Evolutionary conservation across 1,140 invertebrate genomes (phyloP).

Genomic region (Zaprionus tsacasi): DNA sequence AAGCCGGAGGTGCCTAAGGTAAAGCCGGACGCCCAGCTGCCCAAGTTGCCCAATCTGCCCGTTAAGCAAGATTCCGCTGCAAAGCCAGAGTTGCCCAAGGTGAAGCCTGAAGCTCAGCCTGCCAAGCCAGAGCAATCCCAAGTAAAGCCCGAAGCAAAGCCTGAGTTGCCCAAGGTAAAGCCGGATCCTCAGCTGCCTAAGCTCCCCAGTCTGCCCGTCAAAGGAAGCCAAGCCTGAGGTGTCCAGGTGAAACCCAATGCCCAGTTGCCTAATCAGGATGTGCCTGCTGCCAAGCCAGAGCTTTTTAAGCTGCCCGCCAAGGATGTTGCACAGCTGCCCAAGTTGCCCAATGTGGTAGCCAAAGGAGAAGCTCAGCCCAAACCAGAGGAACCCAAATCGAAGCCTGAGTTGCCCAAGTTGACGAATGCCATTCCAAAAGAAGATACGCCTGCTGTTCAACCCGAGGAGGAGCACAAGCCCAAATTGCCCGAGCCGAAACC

Average conservation of each 20-base stretch:
- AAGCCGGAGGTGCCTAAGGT: not conserved
- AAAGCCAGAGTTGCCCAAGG: not conserved
- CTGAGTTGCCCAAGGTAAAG: not conserved
- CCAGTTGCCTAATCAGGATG: not conserved
- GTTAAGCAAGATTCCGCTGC: not conserved
- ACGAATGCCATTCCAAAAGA: constrained; percentile 2
- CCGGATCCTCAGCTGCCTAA: not conserved
- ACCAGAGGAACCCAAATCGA: not conserved
- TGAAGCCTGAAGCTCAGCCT: not conserved
- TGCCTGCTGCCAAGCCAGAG: not conserved
- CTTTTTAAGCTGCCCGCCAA: not conserved
- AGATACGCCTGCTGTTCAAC: not conserved
- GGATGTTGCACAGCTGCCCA: not conserved
- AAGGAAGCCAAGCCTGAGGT: not conserved
- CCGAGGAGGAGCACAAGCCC: not conserved
- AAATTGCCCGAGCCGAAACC: not conserved
- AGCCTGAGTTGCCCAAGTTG: constrained; percentile 2
- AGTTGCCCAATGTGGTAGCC: constrained; percentile 4
- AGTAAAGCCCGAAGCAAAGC: not conserved
- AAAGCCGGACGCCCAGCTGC: not conserved
- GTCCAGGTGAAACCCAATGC: not conserved
- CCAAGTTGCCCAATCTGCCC: not conserved
- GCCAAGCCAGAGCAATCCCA: not conserved
- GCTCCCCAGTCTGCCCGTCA: not conserved
- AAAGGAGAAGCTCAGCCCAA: not conserved